phyloP scores from a whole-genome alignment of 2,888 invertebrate species.

The Phengaris alcon region DNA sequence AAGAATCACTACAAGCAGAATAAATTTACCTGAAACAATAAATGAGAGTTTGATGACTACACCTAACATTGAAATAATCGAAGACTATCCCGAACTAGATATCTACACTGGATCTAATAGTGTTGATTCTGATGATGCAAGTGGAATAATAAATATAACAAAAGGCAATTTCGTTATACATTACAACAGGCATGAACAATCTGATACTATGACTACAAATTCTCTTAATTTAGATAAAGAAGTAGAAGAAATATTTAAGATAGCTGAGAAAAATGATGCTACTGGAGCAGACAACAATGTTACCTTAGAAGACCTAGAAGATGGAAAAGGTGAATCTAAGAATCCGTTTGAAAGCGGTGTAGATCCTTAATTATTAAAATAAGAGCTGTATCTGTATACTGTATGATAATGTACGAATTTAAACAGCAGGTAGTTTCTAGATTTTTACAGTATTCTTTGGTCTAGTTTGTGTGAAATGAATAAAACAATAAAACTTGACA shows the following conservation, averaged over 20 bases:
- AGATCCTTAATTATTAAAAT: background rate
- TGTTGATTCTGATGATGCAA: conserved; percentile 56
- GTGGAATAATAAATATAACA: conserved; percentile 59
- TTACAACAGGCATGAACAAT: conserved; percentile 48
- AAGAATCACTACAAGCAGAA: conserved; percentile 41
- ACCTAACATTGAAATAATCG: conserved; percentile 39
- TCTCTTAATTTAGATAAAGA: conserved; percentile 66
- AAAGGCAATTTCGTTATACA: conserved; percentile 60
- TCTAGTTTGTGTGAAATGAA: conserved; percentile 42
- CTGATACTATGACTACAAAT: conserved; percentile 61
- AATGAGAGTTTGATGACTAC: conserved; percentile 49
- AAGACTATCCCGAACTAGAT: conserved; percentile 42
- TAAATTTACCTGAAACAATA: conserved; percentile 42
- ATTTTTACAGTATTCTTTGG: background rate
- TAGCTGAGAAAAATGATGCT: conserved; percentile 44
- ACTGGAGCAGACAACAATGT: conserved; percentile 39
- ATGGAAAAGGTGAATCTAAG: conserved; percentile 48
- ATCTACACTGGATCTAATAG: conserved; percentile 50
- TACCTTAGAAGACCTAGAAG: conserved; percentile 39
- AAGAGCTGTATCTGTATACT: background rate
- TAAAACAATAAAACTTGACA: conserved; percentile 64
- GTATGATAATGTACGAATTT: too few relatives aligned
- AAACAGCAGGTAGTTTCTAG: too few relatives aligned
- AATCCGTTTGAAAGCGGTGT: conserved; percentile 50
- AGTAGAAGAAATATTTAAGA: conserved; percentile 66